Base-by-base conservation (phyloP, 30 jellyfish, hydroid and myxozoan species). In the Aurelia sp. region DNA sequence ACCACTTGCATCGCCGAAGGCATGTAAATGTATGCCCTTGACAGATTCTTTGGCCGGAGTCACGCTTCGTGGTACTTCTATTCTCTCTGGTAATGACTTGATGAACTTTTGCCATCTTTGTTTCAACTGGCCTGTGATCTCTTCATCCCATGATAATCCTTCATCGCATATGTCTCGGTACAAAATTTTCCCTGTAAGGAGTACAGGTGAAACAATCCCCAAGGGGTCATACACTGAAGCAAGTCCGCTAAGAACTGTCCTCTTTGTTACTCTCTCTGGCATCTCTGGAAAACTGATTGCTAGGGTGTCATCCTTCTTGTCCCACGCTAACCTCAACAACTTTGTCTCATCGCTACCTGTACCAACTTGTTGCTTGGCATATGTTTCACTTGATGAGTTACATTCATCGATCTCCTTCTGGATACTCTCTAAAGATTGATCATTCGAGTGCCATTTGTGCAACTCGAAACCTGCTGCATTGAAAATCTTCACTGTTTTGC, bases 401-500 rank as follows among this genome's bases (percentile, higher is more conserved):
- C 31, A 30, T 47, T 19, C 50, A 22, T 27, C 71, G 16, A 11
- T 67, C 12, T 74, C 74, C 67, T 74, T 91, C 22, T 20, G 63
- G 24, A 20, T 9, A 8, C 69, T 75, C 47, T 77, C 96, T 40
- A 87, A 15, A 16, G 65, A n/a, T 41, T 19, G 74, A 15, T 40
- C 86, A 51, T 90, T 90, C 2, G 97, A 81, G 80, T 80, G 97
- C 94, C 90, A 90, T 62, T 90, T 81, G 87, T 90, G 97, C 51
- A 81, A 50, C 52, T 57, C 91, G 38, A 80, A 81, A 6, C 82
- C 76, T 4, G 91, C 94, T 40, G 75, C 63, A 7, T 31, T 64
- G 68, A 90, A 63, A 64, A n/a, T 74, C 66, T 63, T 41, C 22
- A 57, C 57, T 33, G 79, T 52, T 19, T 19, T 33, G 20, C 51